phyloP scores from a whole-genome alignment of 2,888 invertebrate species.

The Sarcophaga rosellei region DNA sequence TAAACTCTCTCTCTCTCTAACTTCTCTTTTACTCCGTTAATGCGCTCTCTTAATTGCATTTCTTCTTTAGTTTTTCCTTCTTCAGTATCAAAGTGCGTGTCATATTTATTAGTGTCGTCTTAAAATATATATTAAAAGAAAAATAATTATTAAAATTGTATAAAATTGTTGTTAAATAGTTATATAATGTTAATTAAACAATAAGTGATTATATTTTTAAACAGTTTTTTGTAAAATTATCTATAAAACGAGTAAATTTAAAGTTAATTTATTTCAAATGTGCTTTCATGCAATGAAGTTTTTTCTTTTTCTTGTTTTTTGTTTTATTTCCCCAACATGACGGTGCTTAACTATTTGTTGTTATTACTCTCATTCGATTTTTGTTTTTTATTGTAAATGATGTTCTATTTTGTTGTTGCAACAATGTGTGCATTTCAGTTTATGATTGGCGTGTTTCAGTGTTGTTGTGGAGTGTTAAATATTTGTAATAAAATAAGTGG shows the following conservation, averaged over 20 bases:
- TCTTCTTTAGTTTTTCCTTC: background rate
- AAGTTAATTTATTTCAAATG: background rate
- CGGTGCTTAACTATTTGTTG: background rate
- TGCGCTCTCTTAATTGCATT: background rate
- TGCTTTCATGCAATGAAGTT: background rate
- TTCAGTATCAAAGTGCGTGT: constrained; percentile 1
- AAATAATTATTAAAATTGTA: constrained; percentile 9
- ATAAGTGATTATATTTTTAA: background rate
- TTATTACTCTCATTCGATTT: background rate
- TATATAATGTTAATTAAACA: background rate
- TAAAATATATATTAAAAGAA: background rate
- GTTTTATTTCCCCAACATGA: background rate
- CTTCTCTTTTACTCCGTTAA: background rate
- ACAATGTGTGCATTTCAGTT: background rate
- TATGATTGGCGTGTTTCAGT: background rate
- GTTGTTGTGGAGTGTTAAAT: background rate
- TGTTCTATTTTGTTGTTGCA: background rate
- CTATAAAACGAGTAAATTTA: background rate
- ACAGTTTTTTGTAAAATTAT: background rate
- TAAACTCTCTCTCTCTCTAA: background rate
- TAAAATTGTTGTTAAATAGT: constrained; percentile 3
- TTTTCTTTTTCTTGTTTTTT: background rate
- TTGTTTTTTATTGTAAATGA: background rate
- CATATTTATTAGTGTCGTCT: constrained; percentile 10
- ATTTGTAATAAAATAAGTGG: background rate